phyloP scores from a whole-genome alignment of 2,113 vertebrate genomes.

The Perccottus glenii region DNA sequence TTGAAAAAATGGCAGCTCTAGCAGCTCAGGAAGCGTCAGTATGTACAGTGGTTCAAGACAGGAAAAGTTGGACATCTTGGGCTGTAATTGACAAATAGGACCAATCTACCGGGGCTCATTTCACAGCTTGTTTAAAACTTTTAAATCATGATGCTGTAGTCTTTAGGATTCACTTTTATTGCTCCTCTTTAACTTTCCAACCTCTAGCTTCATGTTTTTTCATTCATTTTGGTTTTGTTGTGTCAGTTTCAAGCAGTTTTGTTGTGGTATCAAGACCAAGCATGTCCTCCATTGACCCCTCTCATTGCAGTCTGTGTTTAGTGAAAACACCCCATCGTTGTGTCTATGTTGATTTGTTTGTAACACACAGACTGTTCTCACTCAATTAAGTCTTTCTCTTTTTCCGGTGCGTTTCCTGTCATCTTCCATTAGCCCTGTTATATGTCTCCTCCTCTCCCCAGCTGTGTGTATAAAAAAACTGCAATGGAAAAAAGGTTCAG shows the following conservation, averaged over 20 bases:
- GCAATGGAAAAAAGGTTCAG: constrained; percentile 1
- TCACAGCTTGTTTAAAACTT: too few species aligned
- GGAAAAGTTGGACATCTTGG: too few species aligned
- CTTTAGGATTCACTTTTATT: constrained; percentile 36
- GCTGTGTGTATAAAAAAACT: constrained; percentile 1
- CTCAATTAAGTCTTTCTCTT: constrained; percentile 15
- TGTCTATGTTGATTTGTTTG: constrained; percentile 48
- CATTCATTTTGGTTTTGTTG: neutral
- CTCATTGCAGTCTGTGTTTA: constrained; percentile 36
- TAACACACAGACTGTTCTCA: constrained; percentile 27
- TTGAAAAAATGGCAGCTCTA: too few species aligned
- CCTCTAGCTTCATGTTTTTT: neutral
- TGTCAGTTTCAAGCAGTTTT: neutral
- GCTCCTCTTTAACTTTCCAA: neutral
- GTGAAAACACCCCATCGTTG: constrained; percentile 36
- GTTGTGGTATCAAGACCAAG: neutral
- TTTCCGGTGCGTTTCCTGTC: constrained; percentile 24
- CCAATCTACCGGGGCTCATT: too few species aligned
- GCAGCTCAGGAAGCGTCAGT: too few species aligned
- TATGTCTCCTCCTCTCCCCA: constrained; percentile 9
- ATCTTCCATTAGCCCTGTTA: neutral
- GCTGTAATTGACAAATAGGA: too few species aligned
- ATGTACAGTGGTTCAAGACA: too few species aligned
- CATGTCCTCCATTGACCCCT: constrained; percentile 27
- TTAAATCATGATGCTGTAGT: constrained; percentile 29